These are phyloP conservation scores for Bombyx huttoni DNA, from an alignment of 2,888 invertebrate species.

Conservation along the genomic window DNA sequence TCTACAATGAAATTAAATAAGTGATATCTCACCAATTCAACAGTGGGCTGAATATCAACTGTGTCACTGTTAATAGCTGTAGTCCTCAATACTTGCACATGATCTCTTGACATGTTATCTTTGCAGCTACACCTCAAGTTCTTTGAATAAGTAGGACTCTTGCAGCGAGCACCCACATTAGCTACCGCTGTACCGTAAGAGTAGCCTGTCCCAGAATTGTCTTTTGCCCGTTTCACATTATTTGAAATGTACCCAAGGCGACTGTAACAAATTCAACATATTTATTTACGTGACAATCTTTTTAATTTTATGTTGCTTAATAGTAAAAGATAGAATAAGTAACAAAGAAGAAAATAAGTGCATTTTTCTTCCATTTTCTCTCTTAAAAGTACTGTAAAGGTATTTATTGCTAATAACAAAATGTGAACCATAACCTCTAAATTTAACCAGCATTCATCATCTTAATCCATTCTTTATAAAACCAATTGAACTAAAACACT, in stretches of 20 bases:
- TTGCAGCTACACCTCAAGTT: constrained; percentile 30
- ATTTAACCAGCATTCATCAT: too few relatives aligned
- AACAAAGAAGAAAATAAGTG: too few relatives aligned
- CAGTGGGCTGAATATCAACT: constrained; percentile 23
- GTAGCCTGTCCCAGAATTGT: constrained; percentile 54
- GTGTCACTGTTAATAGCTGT: constrained; percentile 50
- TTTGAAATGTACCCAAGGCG: constrained; percentile 34
- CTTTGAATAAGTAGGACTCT: constrained; percentile 22
- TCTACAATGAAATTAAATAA: neutral
- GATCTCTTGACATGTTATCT: constrained; percentile 30
- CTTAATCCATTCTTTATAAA: too few relatives aligned
- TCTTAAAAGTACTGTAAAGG: too few relatives aligned
- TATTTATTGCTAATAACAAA: too few relatives aligned
- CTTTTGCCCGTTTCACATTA: constrained; percentile 53
- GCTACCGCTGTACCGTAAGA: constrained; percentile 54
- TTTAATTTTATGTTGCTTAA: too few relatives aligned
- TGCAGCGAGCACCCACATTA: constrained; percentile 25
- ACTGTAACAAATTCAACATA: constrained; percentile 23
- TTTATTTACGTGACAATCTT: too few relatives aligned
- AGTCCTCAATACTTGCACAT: constrained; percentile 47
- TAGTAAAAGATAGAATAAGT: too few relatives aligned
- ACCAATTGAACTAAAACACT: too few relatives aligned
- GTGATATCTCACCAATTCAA: constrained; percentile 31
- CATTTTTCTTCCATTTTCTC: too few relatives aligned
- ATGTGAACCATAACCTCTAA: too few relatives aligned